Conservation (phyloP, 1,140 invertebrate genomes). For the Nylanderia fulva region DNA sequence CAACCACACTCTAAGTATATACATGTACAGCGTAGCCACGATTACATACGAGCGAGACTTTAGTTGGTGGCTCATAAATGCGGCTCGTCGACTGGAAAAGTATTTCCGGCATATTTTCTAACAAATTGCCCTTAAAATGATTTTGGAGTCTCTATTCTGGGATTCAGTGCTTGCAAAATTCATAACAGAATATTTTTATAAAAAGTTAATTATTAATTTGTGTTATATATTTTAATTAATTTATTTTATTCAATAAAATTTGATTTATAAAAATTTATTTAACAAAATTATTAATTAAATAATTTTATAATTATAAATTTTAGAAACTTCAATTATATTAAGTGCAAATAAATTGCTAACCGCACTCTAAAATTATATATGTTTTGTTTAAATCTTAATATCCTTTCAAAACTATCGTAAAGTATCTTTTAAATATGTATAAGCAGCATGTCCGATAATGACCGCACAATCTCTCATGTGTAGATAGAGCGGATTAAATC, state of each 20-base stretch:
- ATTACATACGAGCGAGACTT: not conserved
- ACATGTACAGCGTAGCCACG: not conserved
- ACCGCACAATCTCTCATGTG: no score
- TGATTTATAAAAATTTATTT: no score
- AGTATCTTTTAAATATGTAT: not conserved
- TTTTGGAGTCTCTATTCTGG: not conserved
- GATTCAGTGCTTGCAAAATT: not conserved
- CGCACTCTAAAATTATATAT: not conserved
- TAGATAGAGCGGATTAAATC: no score
- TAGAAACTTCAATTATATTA: not conserved
- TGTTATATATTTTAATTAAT: not conserved
- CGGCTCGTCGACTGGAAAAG: conserved; percentile 31
- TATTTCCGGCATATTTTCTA: not conserved
- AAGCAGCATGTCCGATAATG: no score
- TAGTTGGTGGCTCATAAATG: conserved; percentile 64
- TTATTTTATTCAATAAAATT: no score
- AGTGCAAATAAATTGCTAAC: not conserved
- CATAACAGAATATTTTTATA: not conserved
- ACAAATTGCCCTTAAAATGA: conserved; percentile 20
- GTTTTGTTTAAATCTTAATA: not conserved
- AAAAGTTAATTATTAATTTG: not conserved
- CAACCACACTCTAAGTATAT: conserved; percentile 43
- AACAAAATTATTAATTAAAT: no score
- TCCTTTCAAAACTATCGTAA: not conserved
- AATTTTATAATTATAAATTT: no score